A percentile compares a stretch with the other conserved stretches of the same genome.
These are phyloP conservation scores for Numenius phaeopus DNA, from an alignment of 2,797 vertebrate species.

Conservation along the genomic window DNA sequence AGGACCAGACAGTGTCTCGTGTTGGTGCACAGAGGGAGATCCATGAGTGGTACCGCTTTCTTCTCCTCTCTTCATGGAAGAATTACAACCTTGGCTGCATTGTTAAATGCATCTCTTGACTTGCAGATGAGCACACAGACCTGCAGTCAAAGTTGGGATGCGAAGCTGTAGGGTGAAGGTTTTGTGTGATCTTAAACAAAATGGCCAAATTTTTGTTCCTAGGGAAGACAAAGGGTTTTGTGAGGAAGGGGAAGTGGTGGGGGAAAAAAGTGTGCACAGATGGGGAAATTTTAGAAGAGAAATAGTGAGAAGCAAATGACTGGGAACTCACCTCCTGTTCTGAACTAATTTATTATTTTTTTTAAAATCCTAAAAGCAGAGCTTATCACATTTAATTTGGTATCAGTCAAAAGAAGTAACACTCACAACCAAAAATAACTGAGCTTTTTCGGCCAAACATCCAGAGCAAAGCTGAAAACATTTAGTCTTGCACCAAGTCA, in stretches of 20 bases:
- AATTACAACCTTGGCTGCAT: neutral
- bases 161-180: neutral
- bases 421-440: neutral
- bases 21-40: neutral
- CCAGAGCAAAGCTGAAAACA: neutral
- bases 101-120: neutral
- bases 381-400: neutral
- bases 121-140: neutral
- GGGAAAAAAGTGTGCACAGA: rapidly evolving
- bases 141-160: neutral
- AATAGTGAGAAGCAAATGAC: neutral
- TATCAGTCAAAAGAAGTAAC: neutral
- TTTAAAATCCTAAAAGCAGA: neutral
- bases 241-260: rapidly evolving
- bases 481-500: neutral
- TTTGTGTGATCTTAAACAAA: neutral
- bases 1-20: neutral
- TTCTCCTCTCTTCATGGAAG: neutral
- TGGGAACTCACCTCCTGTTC: neutral
- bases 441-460: neutral
- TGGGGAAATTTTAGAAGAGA: neutral
- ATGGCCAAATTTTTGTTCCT: neutral
- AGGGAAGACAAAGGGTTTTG: neutral
- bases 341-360: neutral
- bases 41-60: rapidly evolving